Evolutionary conservation across 2,888 invertebrate species (phyloP).

Genomic region (Eupithecia insigniata): DNA sequence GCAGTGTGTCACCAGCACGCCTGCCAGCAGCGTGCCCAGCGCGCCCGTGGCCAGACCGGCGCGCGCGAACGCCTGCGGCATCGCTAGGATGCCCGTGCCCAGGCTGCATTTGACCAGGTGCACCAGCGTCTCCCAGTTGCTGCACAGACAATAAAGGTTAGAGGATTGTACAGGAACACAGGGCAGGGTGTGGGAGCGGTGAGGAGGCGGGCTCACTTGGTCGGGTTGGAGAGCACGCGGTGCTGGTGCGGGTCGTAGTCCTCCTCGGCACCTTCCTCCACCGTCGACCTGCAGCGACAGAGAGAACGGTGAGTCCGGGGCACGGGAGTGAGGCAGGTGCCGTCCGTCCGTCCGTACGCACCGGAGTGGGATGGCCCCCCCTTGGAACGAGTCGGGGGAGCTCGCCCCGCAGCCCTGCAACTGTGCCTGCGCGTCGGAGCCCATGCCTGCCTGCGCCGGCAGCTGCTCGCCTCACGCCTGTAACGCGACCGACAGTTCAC

Average conservation of each 20-base stretch:
- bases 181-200: neutral
- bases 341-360: neutral
- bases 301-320: neutral
- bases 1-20: constrained; percentile 92
- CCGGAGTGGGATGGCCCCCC: neutral
- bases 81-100: constrained; percentile 96
- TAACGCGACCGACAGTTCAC: no score
- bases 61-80: constrained; percentile 96
- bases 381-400: neutral
- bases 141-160: constrained; percentile 62
- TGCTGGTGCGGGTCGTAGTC: constrained; percentile 87
- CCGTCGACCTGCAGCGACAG: constrained; percentile 44
- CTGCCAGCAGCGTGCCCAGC: constrained; percentile 90
- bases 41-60: constrained; percentile 92
- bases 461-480: neutral
- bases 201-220: constrained; percentile 83
- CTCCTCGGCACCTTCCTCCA: constrained; percentile 56
- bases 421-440: neutral
- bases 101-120: constrained; percentile 95
- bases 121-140: constrained; percentile 91
- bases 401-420: neutral
- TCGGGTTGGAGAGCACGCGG: constrained; percentile 86
- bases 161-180: constrained; percentile 16
- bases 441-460: neutral
- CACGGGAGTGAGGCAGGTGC: neutral